Percentiles rank a stretch among this genome's conserved stretches.
Conservation (phyloP, 2,888 invertebrate species). For the Axea sp. region DNA sequence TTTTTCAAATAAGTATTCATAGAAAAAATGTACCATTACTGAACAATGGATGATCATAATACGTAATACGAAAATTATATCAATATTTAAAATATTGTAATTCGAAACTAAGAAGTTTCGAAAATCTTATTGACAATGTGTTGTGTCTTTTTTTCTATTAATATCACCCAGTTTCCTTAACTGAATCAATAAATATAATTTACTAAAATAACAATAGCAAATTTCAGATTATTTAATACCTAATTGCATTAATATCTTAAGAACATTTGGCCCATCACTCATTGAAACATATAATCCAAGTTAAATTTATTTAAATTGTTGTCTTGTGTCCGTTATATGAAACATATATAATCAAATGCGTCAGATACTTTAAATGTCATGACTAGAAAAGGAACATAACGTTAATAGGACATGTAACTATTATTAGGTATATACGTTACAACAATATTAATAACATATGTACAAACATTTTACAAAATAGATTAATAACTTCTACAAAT, state of each 20-base stretch:
- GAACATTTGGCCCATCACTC: slow-evolving; percentile 26
- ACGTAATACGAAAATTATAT: not conserved
- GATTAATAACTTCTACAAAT: not conserved
- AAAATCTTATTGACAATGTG: slow-evolving; percentile 23
- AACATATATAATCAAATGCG: not conserved
- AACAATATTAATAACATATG: not conserved
- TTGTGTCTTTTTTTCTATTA: slow-evolving; percentile 15
- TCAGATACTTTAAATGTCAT: not conserved
- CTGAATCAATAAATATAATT: slow-evolving; percentile 29
- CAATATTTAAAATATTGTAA: not conserved
- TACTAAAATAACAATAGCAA: slow-evolving; percentile 18
- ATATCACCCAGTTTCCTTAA: slow-evolving; percentile 33
- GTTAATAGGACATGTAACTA: not conserved
- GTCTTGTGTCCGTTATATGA: too few relatives aligned
- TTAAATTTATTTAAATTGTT: slow-evolving; percentile 9
- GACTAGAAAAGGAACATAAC: slow-evolving; percentile 6
- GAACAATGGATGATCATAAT: too few relatives aligned
- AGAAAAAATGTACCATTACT: too few relatives aligned
- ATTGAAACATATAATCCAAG: slow-evolving; percentile 23
- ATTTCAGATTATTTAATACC: slow-evolving; percentile 6
- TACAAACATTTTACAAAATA: slow-evolving; percentile 6
- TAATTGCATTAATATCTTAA: slow-evolving; percentile 27
- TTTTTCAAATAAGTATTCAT: too few relatives aligned
- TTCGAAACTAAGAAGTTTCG: not conserved
- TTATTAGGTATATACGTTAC: not conserved